Percentiles rank a stretch among this genome's conserved stretches.
Conservation (phyloP, 2,113 vertebrate species). For the Gobio gobio region DNA sequence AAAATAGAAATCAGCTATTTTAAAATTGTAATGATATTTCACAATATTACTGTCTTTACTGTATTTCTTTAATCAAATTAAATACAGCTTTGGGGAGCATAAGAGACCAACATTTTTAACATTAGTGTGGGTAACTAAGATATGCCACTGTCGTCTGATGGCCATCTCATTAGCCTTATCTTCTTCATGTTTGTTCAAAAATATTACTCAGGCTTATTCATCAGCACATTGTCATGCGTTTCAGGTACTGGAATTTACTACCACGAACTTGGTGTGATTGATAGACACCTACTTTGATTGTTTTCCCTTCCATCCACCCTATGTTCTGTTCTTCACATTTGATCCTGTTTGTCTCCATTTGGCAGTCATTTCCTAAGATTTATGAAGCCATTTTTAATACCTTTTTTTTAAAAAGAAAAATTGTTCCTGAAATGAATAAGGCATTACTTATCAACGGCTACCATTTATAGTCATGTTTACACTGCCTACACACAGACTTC, state of each 20-base stretch:
- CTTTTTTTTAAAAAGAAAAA: not conserved
- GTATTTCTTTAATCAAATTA: not conserved
- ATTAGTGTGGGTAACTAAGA: not conserved
- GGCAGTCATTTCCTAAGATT: slow-evolving; percentile 8
- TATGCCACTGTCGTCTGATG: not conserved
- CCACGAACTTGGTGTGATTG: not conserved
- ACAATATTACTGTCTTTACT: too few species aligned
- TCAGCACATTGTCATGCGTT: not conserved
- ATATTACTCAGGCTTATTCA: not conserved
- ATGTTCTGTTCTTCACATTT: slow-evolving; percentile 5
- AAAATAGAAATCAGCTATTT: too few species aligned
- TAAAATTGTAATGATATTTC: too few species aligned
- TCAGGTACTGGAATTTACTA: not conserved
- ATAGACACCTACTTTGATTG: not conserved
- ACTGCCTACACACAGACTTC: not conserved
- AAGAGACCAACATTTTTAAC: not conserved
- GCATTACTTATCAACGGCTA: not conserved
- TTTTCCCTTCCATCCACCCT: not conserved
- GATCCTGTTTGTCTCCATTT: slow-evolving; percentile 7
- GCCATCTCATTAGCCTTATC: not conserved
- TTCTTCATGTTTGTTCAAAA: not conserved
- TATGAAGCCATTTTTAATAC: slow-evolving; percentile 9
- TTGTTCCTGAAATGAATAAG: not conserved
- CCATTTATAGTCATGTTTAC: not conserved
- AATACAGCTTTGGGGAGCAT: not conserved